phyloP scores from a whole-genome alignment of 92 coral and sea anemone genomes.

The Paragorgia papillata region DNA sequence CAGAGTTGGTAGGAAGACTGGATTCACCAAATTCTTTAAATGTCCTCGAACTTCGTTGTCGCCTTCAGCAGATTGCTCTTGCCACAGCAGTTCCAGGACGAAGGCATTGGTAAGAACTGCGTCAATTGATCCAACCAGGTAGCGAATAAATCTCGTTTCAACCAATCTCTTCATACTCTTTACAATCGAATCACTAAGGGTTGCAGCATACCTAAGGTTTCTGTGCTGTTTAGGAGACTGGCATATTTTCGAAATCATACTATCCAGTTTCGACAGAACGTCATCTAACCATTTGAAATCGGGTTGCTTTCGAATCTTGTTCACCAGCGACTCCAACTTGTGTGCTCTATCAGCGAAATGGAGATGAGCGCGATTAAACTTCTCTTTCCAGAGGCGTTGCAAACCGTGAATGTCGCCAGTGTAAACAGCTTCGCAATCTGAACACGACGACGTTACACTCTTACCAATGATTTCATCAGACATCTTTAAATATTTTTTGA shows the following conservation, averaged over 20 bases:
- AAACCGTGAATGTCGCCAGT: slow-evolving; percentile 1
- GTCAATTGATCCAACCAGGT: slow-evolving; percentile 26
- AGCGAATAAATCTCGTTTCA: slow-evolving; percentile 25
- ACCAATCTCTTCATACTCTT: slow-evolving; percentile 39
- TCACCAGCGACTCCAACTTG: slow-evolving; percentile 27
- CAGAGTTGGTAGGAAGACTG: slow-evolving; percentile 19
- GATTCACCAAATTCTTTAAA: slow-evolving; percentile 16
- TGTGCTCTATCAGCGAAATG: slow-evolving; percentile 32
- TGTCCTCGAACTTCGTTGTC: too few species aligned
- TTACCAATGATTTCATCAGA: slow-evolving; percentile 20
- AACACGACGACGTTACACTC: slow-evolving; percentile 11
- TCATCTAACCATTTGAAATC: slow-evolving; percentile 32
- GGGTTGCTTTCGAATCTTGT: slow-evolving; percentile 24
- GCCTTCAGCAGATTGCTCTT: slow-evolving; percentile 30
- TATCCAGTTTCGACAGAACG: slow-evolving; percentile 6
- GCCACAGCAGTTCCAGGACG: slow-evolving; percentile 16
- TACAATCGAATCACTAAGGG: slow-evolving; percentile 20
- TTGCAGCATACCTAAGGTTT: slow-evolving; percentile 29
- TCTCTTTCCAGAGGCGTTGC: slow-evolving; percentile 15
- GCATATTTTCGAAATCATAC: slow-evolving; percentile 31
- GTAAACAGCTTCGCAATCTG: slow-evolving; percentile 18
- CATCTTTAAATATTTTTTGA: slow-evolving; percentile 8
- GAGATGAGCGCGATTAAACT: slow-evolving; percentile 14
- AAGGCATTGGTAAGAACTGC: slow-evolving; percentile 20
- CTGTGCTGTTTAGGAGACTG: slow-evolving; percentile 38